Evolutionary conservation across 2,797 vertebrate species (phyloP), one percentile per base, ranked within the genome.

Genomic region (Peromyscus eremicus): DNA sequence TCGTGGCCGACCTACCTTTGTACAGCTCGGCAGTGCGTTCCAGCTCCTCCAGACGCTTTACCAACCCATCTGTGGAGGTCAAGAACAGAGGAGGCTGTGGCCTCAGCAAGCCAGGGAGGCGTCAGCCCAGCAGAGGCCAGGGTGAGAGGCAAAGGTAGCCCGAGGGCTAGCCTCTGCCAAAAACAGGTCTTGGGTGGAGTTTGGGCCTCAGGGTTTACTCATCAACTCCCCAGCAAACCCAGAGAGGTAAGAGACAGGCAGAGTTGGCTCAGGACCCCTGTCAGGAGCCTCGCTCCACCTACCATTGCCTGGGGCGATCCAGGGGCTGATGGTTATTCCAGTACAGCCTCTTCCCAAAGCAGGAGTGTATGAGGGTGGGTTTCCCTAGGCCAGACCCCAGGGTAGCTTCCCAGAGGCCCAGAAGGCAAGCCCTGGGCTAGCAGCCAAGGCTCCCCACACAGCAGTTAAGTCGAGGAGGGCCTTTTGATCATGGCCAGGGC

Each of bases 11-110:
- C 91, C 95, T 98, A 99, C 99, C 99, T 99, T 99, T 99, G 97
- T 99, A 99, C n/a, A 99, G 98, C 96, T 99, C 99, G 0, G 99
- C 99, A 0, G 99, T 99, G 98, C 99, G 99, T 98, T 99, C 99
- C 98, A 99, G 98, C 97, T 99, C 99, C 97, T 99, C 99, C 89
- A 99, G 98, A 97, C 99, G 99, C 98, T 99, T 99, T 91, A 99
- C 99, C 70, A 99, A 98, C 37, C 99, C 99, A 91, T 99, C 99
- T 99, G 97, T 4, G 97, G 11, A 83, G 85, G 95, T 89, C 14
- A 80, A 94, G 70, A 86, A 83, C 46, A 96, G 62, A 82, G 6
- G 60, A 2, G 17, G 46, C 64, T 19, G 10, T 81, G 0, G 29
- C 73, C 46, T 60, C n/a, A 0, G 46, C 0, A 0, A 57, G 52